These are phyloP conservation scores for Cyprinella venusta DNA, from an alignment of 2,797 vertebrate species.

Conservation along the genomic window DNA sequence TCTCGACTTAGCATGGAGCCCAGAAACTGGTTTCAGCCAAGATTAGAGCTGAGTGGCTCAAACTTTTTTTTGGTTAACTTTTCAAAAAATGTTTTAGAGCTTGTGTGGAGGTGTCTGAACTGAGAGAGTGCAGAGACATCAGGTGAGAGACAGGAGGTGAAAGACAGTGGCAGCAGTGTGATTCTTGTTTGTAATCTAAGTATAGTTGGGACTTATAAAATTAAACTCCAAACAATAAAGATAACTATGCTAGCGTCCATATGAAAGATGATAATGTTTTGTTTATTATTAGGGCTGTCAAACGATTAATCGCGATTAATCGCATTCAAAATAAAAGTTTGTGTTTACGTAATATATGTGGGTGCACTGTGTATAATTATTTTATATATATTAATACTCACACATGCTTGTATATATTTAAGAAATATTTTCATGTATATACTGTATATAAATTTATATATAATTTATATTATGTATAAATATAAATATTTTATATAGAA, in stretches of 20 bases:
- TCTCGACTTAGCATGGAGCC: constrained; percentile 38
- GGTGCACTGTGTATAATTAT: no score
- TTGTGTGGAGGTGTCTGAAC: constrained; percentile 3
- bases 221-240: neutral
- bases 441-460: no score
- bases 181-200: neutral
- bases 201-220: neutral
- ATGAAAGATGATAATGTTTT: no score
- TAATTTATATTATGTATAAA: no score
- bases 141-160: constrained; percentile 4
- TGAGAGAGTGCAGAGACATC: neutral
- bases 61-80: constrained; percentile 40
- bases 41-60: neutral
- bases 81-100: neutral
- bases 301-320: no score
- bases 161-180: neutral
- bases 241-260: neutral
- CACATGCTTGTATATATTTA: no score
- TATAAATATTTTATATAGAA: no score
- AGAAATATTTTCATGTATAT: no score
- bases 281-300: no score
- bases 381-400: no score
- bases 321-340: no score
- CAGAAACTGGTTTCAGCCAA: constrained; percentile 23
- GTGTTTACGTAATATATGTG: no score